Percentiles rank a stretch among this genome's conserved stretches.
Evolutionary conservation across 2,888 invertebrate genomes (phyloP).

Genomic region (Rhyacophila evoluta): DNA sequence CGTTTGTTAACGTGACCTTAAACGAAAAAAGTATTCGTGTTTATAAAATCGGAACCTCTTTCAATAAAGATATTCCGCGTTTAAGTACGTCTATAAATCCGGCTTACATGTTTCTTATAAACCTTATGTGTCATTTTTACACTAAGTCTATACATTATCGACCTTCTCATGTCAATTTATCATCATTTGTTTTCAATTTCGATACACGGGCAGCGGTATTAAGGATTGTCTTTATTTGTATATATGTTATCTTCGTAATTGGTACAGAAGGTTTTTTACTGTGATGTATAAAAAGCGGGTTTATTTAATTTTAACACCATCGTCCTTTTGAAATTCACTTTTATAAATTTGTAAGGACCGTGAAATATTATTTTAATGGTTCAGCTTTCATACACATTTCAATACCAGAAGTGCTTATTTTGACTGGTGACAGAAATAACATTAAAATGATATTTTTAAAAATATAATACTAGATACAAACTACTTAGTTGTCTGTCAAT

Average conservation of each 20-base stretch:
- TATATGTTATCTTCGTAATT: background rate
- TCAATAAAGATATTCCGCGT: slow-evolving; percentile 1
- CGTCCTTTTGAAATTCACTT: too few relatives aligned
- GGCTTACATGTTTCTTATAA: slow-evolving; percentile 29
- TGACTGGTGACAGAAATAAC: too few relatives aligned
- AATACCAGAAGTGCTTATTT: too few relatives aligned
- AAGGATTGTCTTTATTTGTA: background rate
- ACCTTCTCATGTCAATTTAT: slow-evolving; percentile 48
- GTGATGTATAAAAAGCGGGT: background rate
- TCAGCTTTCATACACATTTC: too few relatives aligned
- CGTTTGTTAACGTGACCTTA: background rate
- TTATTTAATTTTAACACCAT: background rate
- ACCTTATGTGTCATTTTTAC: slow-evolving; percentile 3
- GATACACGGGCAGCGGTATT: background rate
- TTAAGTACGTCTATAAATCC: slow-evolving; percentile 32
- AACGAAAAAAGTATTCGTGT: background rate
- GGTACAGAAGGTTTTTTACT: background rate
- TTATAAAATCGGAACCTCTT: background rate
- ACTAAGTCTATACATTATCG: slow-evolving; percentile 32
- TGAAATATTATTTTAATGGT: too few relatives aligned
- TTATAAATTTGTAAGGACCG: too few relatives aligned
- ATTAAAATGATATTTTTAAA: too few relatives aligned
- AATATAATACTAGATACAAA: too few relatives aligned
- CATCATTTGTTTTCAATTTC: slow-evolving; percentile 53
- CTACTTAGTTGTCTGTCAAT: too few relatives aligned